Percentiles rank a stretch among this genome's conserved stretches.
Evolutionary conservation across 1,140 invertebrate genomes (phyloP).

Genomic region (Atta colombica): DNA sequence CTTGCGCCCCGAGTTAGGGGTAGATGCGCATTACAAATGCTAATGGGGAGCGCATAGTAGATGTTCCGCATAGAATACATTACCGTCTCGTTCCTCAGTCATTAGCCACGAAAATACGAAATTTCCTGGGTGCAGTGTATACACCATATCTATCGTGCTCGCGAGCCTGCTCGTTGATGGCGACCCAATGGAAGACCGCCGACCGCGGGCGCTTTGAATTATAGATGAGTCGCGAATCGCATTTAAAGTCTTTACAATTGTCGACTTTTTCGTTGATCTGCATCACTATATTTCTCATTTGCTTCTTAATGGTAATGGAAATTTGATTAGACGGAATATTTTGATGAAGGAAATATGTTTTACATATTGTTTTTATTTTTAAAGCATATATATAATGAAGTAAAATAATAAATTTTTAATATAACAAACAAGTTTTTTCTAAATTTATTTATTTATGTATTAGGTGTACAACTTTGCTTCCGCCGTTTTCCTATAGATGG

Average conservation of each 20-base stretch:
- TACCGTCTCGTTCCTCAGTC: slow-evolving; percentile 85
- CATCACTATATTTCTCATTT: not conserved
- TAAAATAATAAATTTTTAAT: not conserved
- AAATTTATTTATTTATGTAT: not conserved
- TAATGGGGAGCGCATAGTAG: slow-evolving; percentile 84
- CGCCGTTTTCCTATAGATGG: too few relatives aligned
- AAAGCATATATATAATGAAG: not conserved
- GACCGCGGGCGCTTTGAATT: slow-evolving; percentile 53
- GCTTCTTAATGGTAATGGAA: not conserved
- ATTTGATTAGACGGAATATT: not conserved
- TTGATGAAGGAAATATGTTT: not conserved
- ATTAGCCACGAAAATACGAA: slow-evolving; percentile 85
- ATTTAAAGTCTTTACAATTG: slow-evolving; percentile 50
- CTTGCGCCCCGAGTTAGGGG: slow-evolving; percentile 73
- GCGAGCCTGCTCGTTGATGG: slow-evolving; percentile 51
- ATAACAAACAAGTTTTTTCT: not conserved
- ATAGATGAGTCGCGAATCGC: slow-evolving; percentile 50
- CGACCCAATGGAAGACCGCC: slow-evolving; percentile 50
- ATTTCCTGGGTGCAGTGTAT: slow-evolving; percentile 75
- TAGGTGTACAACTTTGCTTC: too few relatives aligned
- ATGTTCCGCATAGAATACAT: slow-evolving; percentile 85
- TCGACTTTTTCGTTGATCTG: slow-evolving; percentile 23
- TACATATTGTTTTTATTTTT: not conserved
- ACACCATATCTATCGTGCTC: slow-evolving; percentile 46
- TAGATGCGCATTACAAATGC: slow-evolving; percentile 85